Percentiles rank a stretch among this genome's conserved stretches.
phyloP scores from a whole-genome alignment of 2,888 invertebrate species.

The Hirudinaria manillensis region DNA sequence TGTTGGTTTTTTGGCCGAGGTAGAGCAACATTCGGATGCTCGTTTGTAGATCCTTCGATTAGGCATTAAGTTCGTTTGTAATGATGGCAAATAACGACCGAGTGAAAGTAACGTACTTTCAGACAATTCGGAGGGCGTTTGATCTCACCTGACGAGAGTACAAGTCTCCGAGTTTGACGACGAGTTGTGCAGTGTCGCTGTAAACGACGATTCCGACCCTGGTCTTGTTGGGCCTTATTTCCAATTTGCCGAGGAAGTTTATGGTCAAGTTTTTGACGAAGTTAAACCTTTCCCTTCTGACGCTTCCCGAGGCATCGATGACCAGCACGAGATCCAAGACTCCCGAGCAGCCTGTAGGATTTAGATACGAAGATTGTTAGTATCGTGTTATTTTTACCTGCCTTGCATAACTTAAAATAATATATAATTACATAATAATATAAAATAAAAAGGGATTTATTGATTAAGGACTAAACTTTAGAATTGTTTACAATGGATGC shows the following conservation, averaged over 20 bases:
- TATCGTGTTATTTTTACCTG: too few species aligned
- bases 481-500: too few species aligned
- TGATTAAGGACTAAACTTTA: too few species aligned
- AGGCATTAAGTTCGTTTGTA: neutral
- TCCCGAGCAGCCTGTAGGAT: conserved; percentile 35
- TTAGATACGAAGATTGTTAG: neutral
- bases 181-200: conserved; percentile 38
- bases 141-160: conserved; percentile 34
- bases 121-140: neutral
- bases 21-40: conserved; percentile 44
- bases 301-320: conserved; percentile 38
- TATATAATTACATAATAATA: neutral
- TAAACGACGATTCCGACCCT: conserved; percentile 38
- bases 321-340: conserved; percentile 37
- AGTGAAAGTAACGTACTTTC: neutral
- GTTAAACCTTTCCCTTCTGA: conserved; percentile 34
- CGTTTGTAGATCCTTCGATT: conserved; percentile 40
- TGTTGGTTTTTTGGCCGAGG: conserved; percentile 44
- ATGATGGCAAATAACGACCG: neutral
- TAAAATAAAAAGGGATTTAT: too few species aligned
- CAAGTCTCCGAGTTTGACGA: conserved; percentile 45
- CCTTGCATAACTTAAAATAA: neutral
- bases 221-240: conserved; percentile 42
- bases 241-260: conserved; percentile 33
- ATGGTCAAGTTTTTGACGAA: conserved; percentile 32